Conservation (phyloP, 1,140 invertebrate genomes). For the Papilio helenus region DNA sequence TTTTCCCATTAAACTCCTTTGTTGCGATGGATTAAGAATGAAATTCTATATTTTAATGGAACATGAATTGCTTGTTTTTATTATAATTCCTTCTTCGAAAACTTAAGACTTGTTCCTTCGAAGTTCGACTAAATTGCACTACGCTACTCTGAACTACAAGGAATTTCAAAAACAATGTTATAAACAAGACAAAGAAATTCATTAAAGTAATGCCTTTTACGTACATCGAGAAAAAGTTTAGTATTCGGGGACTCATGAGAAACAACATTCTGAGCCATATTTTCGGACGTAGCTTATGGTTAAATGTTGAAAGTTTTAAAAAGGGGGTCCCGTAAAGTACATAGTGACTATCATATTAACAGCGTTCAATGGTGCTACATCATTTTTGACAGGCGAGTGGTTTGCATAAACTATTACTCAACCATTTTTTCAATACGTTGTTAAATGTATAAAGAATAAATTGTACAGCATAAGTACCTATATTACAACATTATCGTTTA, state of each 20-base stretch:
- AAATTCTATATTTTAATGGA: background rate
- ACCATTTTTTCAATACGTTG: background rate
- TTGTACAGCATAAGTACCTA: background rate
- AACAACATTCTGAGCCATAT: background rate
- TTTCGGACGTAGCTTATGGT: background rate
- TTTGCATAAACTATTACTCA: constrained; percentile 4
- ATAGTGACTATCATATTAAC: background rate
- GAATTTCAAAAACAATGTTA: background rate
- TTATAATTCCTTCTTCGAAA: background rate
- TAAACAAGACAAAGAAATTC: background rate
- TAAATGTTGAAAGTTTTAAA: background rate
- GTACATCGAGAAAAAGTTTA: background rate
- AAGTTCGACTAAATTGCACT: background rate
- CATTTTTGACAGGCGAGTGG: constrained; percentile 6
- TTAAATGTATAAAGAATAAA: background rate
- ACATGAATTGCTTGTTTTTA: constrained; percentile 2
- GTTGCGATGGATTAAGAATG: background rate
- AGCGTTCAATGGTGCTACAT: background rate
- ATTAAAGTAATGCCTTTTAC: background rate
- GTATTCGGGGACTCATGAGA: background rate
- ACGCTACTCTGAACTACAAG: background rate
- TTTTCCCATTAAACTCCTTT: background rate
- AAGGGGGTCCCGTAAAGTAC: background rate
- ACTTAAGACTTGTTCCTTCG: background rate
- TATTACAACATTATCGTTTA: background rate